Conservation (phyloP, 1,140 invertebrate species). For the Drosophila neocordata region DNA sequence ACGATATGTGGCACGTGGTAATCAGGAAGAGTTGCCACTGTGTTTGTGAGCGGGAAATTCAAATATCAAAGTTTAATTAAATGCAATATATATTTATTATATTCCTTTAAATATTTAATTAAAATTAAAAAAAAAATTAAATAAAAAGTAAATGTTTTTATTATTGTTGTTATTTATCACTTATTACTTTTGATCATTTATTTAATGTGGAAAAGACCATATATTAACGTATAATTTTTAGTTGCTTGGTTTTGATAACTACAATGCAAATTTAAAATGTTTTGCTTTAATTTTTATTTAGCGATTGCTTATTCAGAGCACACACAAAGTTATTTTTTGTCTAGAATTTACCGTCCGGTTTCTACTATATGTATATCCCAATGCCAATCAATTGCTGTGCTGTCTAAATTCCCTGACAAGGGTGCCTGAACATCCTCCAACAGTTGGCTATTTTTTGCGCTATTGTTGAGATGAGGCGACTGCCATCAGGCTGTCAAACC, state of each 20-base stretch:
- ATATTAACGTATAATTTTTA: no score
- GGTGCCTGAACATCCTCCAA: slow-evolving; percentile 36
- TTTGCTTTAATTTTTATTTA: slow-evolving; percentile 39
- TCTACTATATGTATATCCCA: slow-evolving; percentile 10
- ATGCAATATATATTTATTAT: no score
- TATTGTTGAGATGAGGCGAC: slow-evolving; percentile 35
- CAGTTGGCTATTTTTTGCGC: slow-evolving; percentile 53
- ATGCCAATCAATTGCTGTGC: slow-evolving; percentile 67
- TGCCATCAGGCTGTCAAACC: slow-evolving; percentile 20
- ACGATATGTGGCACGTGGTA: not conserved
- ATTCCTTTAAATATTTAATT: no score
- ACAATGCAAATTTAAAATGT: slow-evolving; percentile 29
- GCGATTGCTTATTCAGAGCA: slow-evolving; percentile 45
- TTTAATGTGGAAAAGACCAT: no score
- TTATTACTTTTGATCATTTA: no score
- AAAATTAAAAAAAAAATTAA: no score
- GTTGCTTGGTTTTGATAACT: not conserved
- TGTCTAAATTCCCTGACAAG: slow-evolving; percentile 48
- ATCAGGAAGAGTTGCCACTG: not conserved
- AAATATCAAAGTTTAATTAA: no score
- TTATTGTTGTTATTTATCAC: no score
- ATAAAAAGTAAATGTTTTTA: no score
- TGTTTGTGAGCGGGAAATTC: not conserved
- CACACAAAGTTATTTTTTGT: slow-evolving; percentile 31
- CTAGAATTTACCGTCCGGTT: not conserved